Conservation (phyloP, 2,113 vertebrate species). For the Nestor notabilis region DNA sequence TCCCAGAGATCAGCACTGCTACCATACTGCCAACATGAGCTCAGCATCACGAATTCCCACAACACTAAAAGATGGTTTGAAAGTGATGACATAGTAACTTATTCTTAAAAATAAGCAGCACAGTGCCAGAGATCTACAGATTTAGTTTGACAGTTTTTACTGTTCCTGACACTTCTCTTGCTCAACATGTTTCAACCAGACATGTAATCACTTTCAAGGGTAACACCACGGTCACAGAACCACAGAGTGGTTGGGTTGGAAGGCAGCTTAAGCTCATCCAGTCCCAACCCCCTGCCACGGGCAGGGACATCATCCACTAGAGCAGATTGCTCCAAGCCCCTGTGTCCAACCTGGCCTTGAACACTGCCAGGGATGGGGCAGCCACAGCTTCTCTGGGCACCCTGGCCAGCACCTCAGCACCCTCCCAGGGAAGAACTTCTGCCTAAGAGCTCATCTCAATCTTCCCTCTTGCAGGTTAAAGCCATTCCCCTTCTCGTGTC, state of each 20-base stretch:
- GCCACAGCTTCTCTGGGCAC: too few species aligned
- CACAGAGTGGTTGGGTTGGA: neutral
- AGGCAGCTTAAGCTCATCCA: fast-evolving
- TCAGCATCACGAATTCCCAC: neutral
- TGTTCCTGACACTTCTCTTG: neutral
- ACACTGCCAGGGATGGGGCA: too few species aligned
- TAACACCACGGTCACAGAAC: neutral
- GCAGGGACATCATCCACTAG: neutral
- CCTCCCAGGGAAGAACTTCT: too few species aligned
- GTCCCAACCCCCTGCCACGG: fast-evolving
- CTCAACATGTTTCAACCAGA: neutral
- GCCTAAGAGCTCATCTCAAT: neutral
- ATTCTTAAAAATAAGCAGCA: neutral
- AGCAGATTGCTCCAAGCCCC: neutral
- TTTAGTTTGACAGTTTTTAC: neutral
- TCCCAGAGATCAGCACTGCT: neutral
- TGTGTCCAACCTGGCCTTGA: too few species aligned
- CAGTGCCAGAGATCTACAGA: neutral
- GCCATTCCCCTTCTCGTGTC: neutral
- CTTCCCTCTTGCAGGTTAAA: neutral
- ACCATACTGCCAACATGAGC: neutral
- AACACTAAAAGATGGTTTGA: neutral
- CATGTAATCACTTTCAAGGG: neutral
- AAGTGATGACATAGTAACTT: neutral
- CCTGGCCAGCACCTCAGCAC: neutral